These are phyloP conservation scores for Drosophila takahashii DNA, from an alignment of 1,140 invertebrate genomes.

Conservation along the genomic window DNA sequence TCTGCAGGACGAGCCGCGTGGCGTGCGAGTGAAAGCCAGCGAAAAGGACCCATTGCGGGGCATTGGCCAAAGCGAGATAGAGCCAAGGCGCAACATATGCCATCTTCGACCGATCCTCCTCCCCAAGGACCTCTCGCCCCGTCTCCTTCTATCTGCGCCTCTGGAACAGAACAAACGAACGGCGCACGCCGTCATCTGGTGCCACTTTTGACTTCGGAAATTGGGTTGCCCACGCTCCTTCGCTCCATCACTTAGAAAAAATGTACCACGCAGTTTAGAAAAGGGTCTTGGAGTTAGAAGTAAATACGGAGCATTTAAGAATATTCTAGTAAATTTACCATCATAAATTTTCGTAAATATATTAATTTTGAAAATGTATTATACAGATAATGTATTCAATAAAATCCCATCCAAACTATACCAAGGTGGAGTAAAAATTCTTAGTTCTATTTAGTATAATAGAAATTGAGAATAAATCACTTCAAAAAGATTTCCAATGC, in stretches of 20 bases:
- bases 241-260: constrained; percentile 27
- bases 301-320: neutral
- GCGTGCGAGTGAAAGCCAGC: constrained; percentile 78
- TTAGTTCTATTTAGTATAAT: too few relatives aligned
- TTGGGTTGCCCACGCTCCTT: constrained; percentile 72
- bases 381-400: too few relatives aligned
- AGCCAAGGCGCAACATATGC: constrained; percentile 73
- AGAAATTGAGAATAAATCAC: too few relatives aligned
- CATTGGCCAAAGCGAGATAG: constrained; percentile 21
- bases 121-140: constrained; percentile 19
- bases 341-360: too few relatives aligned
- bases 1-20: constrained; percentile 61
- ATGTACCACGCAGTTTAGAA: neutral
- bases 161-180: constrained; percentile 66
- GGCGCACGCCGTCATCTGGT: constrained; percentile 84
- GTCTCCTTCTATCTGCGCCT: constrained; percentile 19
- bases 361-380: too few relatives aligned
- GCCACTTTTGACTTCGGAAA: constrained; percentile 82
- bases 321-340: too few relatives aligned
- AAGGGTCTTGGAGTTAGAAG: neutral
- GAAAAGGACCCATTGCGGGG: constrained; percentile 52
- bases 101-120: constrained; percentile 52
- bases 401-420: too few relatives aligned
- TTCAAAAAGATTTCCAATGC: too few relatives aligned
- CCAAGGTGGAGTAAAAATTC: too few relatives aligned